Evolutionary conservation across 2,888 invertebrate species (phyloP).

Genomic region (Drosophila kokeensis): DNA sequence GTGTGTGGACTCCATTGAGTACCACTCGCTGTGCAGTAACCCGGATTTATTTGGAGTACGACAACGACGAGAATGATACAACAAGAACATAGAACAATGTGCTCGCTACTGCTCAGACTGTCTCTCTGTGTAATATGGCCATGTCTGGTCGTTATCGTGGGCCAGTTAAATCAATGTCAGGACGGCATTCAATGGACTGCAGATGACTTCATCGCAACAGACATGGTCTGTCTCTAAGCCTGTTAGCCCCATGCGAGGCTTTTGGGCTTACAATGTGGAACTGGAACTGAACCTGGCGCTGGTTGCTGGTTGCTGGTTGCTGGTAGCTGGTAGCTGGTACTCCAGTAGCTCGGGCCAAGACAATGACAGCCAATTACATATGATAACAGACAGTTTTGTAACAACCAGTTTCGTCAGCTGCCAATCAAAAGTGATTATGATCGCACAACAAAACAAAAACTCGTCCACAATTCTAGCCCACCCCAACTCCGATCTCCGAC

Average conservation of each 20-base stretch:
- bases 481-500: not conserved
- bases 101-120: not conserved
- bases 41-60: constrained; percentile 38
- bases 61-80: constrained; percentile 1
- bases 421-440: constrained; percentile 34
- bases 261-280: constrained; percentile 39
- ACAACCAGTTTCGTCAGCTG: constrained; percentile 70
- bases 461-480: constrained; percentile 2
- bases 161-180: constrained; percentile 58
- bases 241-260: constrained; percentile 43
- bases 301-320: constrained; percentile 2
- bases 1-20: constrained; percentile 5
- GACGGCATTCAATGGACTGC: constrained; percentile 43
- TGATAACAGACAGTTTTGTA: constrained; percentile 70
- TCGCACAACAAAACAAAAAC: constrained; percentile 3
- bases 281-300: not conserved
- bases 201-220: constrained; percentile 53
- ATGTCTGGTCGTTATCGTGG: constrained; percentile 46
- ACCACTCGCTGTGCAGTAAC: constrained; percentile 31
- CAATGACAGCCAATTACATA: constrained; percentile 74
- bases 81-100: constrained; percentile 30
- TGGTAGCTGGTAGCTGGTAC: constrained; percentile 4
- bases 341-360: constrained; percentile 42
- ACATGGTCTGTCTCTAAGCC: constrained; percentile 25
- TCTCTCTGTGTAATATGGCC: not conserved